Conservation (phyloP, 2,888 invertebrate genomes). For the Drosophila kanekoi region DNA sequence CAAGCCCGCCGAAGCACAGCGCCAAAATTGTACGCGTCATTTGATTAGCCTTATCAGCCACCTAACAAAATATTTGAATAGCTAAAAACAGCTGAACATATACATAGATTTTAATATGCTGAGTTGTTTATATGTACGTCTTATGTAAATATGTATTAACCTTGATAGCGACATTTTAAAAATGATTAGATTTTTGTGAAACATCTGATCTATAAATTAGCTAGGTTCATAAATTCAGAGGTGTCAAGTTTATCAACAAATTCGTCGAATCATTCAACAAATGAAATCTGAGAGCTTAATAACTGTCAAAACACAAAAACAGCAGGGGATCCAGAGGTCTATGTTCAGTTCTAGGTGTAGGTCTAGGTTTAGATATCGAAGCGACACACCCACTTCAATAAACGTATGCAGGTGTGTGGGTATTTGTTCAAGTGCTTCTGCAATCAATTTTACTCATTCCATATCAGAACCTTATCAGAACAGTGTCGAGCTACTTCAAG, state of each 20-base stretch:
- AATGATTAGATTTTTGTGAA: constrained; percentile 55
- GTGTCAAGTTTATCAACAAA: constrained; percentile 36
- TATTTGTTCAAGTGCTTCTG: constrained; percentile 26
- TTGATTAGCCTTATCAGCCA: constrained; percentile 40
- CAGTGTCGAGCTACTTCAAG: too few relatives aligned
- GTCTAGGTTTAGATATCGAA: not conserved
- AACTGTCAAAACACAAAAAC: not conserved
- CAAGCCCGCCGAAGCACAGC: constrained; percentile 10
- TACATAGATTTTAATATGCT: constrained; percentile 2
- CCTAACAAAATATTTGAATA: constrained; percentile 29
- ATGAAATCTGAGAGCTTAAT: constrained; percentile 9
- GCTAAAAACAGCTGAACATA: constrained; percentile 17
- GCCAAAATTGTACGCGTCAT: constrained; percentile 14
- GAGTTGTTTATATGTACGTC: constrained; percentile 1
- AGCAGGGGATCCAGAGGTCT: not conserved
- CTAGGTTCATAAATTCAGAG: not conserved
- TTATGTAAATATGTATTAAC: constrained; percentile 47
- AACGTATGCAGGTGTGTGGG: not conserved
- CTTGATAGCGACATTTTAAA: constrained; percentile 44
- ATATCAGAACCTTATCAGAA: too few relatives aligned
- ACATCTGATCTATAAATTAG: constrained; percentile 15
- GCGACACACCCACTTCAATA: constrained; percentile 35
- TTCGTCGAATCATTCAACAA: constrained; percentile 4
- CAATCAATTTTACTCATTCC: not conserved
- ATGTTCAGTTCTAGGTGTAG: constrained; percentile 1